Evolutionary conservation across 1,140 invertebrate genomes (phyloP).

Genomic region (Eupeodes corollae): DNA sequence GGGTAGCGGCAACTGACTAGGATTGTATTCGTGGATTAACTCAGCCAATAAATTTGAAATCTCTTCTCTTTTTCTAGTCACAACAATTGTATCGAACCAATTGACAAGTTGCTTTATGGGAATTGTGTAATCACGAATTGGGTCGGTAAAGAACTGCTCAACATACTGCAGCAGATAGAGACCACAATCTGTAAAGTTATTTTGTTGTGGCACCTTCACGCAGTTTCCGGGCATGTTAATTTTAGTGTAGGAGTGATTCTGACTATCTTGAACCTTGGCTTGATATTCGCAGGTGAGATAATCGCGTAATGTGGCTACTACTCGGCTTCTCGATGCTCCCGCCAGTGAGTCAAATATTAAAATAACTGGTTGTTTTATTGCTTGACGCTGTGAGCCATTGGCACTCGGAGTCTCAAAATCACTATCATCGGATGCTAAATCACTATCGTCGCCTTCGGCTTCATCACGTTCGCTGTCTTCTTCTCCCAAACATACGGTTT

Average conservation of each 20-base stretch:
- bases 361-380: constrained; percentile 61
- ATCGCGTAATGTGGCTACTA: constrained; percentile 76
- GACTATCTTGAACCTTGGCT: constrained; percentile 51
- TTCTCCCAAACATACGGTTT: constrained; percentile 51
- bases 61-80: constrained; percentile 67
- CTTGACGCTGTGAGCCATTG: constrained; percentile 13
- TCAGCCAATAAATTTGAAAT: constrained; percentile 60
- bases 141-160: constrained; percentile 84
- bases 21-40: constrained; percentile 51
- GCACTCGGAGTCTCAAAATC: constrained; percentile 40
- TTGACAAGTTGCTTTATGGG: constrained; percentile 62
- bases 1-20: constrained; percentile 43
- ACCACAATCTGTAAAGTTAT: constrained; percentile 94
- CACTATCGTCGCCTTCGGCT: constrained; percentile 62
- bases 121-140: constrained; percentile 58
- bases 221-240: constrained; percentile 70
- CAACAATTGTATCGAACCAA: constrained; percentile 69
- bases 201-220: constrained; percentile 90
- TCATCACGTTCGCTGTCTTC: constrained; percentile 69
- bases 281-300: constrained; percentile 85
- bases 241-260: constrained; percentile 53
- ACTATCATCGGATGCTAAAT: constrained; percentile 51
- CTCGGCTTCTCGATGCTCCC: constrained; percentile 62
- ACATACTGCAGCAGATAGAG: constrained; percentile 92
- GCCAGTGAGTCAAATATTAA: constrained; percentile 89